Percentiles rank a stretch among this genome's conserved stretches.
These are phyloP conservation scores for Catalaphyllia jardinei DNA, from an alignment of 64 coral and sea anemone species.

Conservation along the genomic window DNA sequence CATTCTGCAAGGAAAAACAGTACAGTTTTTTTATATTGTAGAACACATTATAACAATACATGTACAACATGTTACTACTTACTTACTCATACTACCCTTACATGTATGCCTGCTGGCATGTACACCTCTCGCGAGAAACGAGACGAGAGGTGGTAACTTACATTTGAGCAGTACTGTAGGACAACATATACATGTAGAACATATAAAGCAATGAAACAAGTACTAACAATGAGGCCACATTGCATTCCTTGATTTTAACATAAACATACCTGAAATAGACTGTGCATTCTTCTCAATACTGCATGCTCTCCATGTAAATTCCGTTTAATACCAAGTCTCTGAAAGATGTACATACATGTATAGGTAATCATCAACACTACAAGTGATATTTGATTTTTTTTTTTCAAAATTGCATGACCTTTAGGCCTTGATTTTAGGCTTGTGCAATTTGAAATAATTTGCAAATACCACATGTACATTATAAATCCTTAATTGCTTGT, in stretches of 20 bases:
- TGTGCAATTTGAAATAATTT: no score
- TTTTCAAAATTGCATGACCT: no score
- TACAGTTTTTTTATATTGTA: not conserved
- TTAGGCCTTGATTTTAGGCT: no score
- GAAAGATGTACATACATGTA: not conserved
- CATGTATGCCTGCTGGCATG: no score
- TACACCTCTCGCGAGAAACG: no score
- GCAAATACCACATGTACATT: no score
- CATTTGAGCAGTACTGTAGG: no score
- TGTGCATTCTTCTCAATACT: constrained; percentile 71
- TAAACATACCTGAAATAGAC: constrained; percentile 74
- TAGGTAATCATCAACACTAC: no score
- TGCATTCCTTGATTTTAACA: not conserved
- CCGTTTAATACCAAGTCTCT: constrained; percentile 86
- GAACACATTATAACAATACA: not conserved
- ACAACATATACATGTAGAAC: not conserved
- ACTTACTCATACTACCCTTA: no score
- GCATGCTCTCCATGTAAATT: constrained; percentile 61
- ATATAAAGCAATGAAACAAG: not conserved
- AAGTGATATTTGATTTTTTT: no score
- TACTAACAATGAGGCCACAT: not conserved
- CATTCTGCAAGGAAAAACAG: constrained; percentile 71
- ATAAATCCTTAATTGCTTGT: no score
- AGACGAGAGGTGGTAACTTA: no score
- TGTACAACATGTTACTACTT: not conserved